phyloP scores from a whole-genome alignment of 2,888 invertebrate genomes.

The Coronaproctus castanopsis region DNA sequence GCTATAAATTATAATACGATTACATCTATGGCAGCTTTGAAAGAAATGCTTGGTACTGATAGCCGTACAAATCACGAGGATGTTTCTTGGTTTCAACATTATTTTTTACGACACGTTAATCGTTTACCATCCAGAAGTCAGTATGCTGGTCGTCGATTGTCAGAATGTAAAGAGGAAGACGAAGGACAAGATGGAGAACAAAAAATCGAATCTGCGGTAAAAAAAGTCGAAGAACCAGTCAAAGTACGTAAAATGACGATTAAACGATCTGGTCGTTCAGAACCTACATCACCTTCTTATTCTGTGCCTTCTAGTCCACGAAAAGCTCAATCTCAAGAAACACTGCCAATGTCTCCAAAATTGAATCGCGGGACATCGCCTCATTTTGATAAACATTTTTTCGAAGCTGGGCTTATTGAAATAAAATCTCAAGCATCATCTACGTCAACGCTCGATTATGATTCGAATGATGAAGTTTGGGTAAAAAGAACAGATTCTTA shows the following conservation, averaged over 20 bases:
- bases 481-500: slow-evolving; percentile 35
- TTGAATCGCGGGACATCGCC: slow-evolving; percentile 28
- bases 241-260: slow-evolving; percentile 1
- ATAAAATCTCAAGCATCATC: slow-evolving; percentile 53
- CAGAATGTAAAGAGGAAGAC: slow-evolving; percentile 67
- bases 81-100: slow-evolving; percentile 40
- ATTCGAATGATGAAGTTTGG: slow-evolving; percentile 47
- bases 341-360: slow-evolving; percentile 17
- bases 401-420: slow-evolving; percentile 60
- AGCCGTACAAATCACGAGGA: slow-evolving; percentile 35
- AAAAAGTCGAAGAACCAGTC: slow-evolving; percentile 2
- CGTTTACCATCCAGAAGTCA: slow-evolving; percentile 37
- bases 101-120: slow-evolving; percentile 51
- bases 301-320: slow-evolving; percentile 16
- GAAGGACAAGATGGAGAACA: slow-evolving; percentile 27
- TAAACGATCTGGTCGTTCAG: slow-evolving; percentile 10
- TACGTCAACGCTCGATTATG: slow-evolving; percentile 35
- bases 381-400: slow-evolving; percentile 58
- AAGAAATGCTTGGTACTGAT: slow-evolving; percentile 34
- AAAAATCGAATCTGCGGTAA: slow-evolving; percentile 9
- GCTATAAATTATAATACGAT: slow-evolving; percentile 50
- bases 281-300: slow-evolving; percentile 12
- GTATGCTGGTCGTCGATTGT: slow-evolving; percentile 38
- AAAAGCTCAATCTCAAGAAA: slow-evolving; percentile 15
- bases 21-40: slow-evolving; percentile 39